Evolutionary conservation across 2,113 vertebrate species (phyloP), one percentile per base, ranked within the genome.

Genomic region (Etheostoma spectabile): DNA sequence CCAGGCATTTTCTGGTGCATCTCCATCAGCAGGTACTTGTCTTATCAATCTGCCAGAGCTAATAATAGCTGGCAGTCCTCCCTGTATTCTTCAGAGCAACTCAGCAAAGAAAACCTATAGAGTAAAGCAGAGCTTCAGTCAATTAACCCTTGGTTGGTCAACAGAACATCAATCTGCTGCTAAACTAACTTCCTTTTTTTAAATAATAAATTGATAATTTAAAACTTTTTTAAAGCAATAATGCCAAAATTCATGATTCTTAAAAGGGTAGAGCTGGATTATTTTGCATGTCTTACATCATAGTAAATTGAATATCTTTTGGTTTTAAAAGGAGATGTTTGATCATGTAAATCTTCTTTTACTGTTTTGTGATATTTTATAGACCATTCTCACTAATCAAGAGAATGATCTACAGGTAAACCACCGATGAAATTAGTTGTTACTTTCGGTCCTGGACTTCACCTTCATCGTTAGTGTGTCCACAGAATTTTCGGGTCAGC

Each of bases 11-110:
- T 64, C 76, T 84, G 69, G 2, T 66, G 7, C 14, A 19, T 82
- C 55, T 87, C 85, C 18, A 52, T 82, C 88, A 88, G n/a, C 82
- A 85, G 74, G 80, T 79, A 51, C 87, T 89, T 66, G 64, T 90
- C 82, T 78, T 92, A 93, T 93, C 92, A 69, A 62, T 10, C 15
- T 6, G 27, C 24, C 38, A 42, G 16, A 0, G 35, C 86, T 90
- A 91, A 85, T 68, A 82, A 91, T 91, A 94, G 68, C 70, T 56
- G 27, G 18, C 10, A 62, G 24, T 4, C 33, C 5, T 42, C 30
- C 27, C 72, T 67, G 52, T 1, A 24, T 19, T 66, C 65, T 63
- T 59, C 74, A 61, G 45, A 71, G 12, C 3, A 56, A 27, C 56
- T 63, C 0, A 21, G 69, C 19, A 22, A 27, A 12, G n/a, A 12